Conservation (phyloP, 2,888 invertebrate species). For the Orthosia cruda region DNA sequence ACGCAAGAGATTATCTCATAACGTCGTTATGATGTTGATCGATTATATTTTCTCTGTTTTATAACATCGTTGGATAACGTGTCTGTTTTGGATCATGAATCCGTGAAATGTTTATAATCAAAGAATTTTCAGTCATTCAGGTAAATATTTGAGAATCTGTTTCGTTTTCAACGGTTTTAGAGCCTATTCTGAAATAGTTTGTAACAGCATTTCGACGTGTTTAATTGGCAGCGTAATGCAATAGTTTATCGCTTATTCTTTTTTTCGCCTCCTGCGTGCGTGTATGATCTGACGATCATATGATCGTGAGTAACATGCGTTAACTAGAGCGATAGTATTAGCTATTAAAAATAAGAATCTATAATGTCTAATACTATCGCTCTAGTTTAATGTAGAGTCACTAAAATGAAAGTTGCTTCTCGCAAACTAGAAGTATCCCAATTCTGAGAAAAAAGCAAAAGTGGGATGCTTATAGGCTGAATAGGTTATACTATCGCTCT, state of each 20-base stretch:
- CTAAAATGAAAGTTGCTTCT: too few relatives aligned
- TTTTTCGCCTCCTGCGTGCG: not conserved
- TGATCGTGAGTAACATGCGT: too few relatives aligned
- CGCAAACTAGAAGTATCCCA: too few relatives aligned
- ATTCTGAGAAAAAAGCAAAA: too few relatives aligned
- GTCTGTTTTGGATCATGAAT: slow-evolving; percentile 33
- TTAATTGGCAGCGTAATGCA: slow-evolving; percentile 8
- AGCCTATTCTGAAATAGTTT: slow-evolving; percentile 22
- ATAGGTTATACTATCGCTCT: too few relatives aligned
- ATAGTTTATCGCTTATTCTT: not conserved
- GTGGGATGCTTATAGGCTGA: too few relatives aligned
- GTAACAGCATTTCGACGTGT: slow-evolving; percentile 10
- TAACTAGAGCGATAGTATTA: too few relatives aligned
- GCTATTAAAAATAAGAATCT: too few relatives aligned
- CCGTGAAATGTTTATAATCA: slow-evolving; percentile 32
- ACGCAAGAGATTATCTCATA: slow-evolving; percentile 5
- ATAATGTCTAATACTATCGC: too few relatives aligned
- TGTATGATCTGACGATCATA: not conserved
- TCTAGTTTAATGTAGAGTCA: too few relatives aligned
- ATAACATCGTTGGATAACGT: slow-evolving; percentile 11
- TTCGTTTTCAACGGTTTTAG: slow-evolving; percentile 54
- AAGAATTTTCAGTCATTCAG: slow-evolving; percentile 45
- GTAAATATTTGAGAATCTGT: slow-evolving; percentile 63
- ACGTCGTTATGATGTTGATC: slow-evolving; percentile 20
- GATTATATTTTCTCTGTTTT: slow-evolving; percentile 29